Conservation (phyloP, 2,888 invertebrate genomes). For the Nephrotoma guestfalica region DNA sequence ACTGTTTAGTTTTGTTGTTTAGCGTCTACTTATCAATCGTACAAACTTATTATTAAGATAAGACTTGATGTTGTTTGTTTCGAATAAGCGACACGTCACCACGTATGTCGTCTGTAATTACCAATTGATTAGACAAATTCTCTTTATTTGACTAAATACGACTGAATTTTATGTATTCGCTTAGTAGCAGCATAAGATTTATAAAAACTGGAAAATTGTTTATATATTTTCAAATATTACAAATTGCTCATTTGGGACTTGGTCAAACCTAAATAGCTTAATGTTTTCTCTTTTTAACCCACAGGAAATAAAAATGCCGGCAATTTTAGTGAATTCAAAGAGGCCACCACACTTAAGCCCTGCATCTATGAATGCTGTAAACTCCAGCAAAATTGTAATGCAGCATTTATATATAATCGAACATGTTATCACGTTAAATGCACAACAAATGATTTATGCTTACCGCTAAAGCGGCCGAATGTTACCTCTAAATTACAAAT, state of each 20-base stretch:
- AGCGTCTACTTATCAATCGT: not conserved
- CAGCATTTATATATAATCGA: conserved; percentile 59
- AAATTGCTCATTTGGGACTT: too few species aligned
- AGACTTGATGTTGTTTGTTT: not conserved
- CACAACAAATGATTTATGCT: conserved; percentile 51
- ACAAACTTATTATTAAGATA: not conserved
- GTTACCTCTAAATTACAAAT: conserved; percentile 51
- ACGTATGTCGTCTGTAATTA: not conserved
- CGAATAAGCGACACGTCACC: not conserved
- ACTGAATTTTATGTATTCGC: not conserved
- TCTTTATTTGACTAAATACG: not conserved
- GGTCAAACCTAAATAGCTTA: not conserved
- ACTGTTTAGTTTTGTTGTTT: too few species aligned
- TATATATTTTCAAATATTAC: not conserved
- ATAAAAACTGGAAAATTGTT: not conserved
- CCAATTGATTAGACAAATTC: not conserved
- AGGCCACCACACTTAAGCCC: conserved; percentile 47
- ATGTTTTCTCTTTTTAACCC: not conserved
- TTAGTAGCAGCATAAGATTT: not conserved
- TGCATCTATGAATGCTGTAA: conserved; percentile 45
- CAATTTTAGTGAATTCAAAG: conserved; percentile 42
- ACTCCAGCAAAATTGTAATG: conserved; percentile 44
- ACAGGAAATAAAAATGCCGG: conserved; percentile 42
- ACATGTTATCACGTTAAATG: conserved; percentile 69
- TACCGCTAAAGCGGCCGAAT: conserved; percentile 47